Base-by-base conservation (phyloP, 92 coral and sea anemone genomes). In the Umimayanthus kanabou region DNA sequence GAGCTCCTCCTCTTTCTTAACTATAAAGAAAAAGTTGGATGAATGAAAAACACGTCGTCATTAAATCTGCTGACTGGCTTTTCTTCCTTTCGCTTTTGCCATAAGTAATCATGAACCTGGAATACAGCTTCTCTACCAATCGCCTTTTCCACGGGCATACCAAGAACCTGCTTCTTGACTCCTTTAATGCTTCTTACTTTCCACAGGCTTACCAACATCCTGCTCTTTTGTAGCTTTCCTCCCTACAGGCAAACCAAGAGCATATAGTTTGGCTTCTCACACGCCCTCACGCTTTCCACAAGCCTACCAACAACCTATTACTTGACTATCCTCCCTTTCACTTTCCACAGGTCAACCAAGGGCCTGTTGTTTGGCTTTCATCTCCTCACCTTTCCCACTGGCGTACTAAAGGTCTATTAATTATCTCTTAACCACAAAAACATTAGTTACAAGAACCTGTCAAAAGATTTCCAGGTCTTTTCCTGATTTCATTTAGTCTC, bases 381-480 rank as follows among this genome's bases (percentile, higher is more conserved):
- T 8, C 69, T 26, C 25, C 4, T 1, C 26, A 3, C 26, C 69
- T 22, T 61, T 18, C 1, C 25, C n/a, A 61, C 69, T 20, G 69
- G 7, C 25, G 0, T 61, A 61, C 25, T 5, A 18, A 22, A 7
- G 22, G 26, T 14, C 69, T 61, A 14, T 61, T 61, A 3, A 16
- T 61, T 22, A 61, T 0, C 0, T 20, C 25, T 25, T 4, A 55
- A 33, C 67, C 30, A 28, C 20, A 33, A 28, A 74, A 42, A 2
- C 13, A 25, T 30, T 16, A 13, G 16, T 45, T 39, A 28, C 25
- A 78, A 33, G 18, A 42, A 92, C 99, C 99, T 94, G 99, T 94
- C 71, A 97, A 90, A 13, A 92, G 92, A 86, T 97, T 97, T 81
- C 99, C 99, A 66, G 99, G 99, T 26, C 91, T 95, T 85, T 94